Conservation (phyloP, 2,113 vertebrate species). For the Felis catus region DNA sequence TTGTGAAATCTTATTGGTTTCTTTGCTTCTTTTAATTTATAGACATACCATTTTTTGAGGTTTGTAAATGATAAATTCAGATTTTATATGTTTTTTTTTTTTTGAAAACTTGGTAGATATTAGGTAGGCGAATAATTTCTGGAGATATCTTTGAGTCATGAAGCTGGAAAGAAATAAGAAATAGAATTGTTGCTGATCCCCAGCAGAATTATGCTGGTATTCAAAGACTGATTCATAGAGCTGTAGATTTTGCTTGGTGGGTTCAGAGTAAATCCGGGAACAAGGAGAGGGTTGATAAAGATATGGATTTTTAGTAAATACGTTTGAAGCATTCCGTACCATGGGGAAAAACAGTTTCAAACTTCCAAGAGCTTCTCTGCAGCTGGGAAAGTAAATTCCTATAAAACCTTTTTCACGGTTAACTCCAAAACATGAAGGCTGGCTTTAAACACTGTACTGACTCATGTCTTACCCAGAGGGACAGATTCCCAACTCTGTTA, state of each 20-base stretch:
- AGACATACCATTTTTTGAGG: background rate
- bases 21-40: conserved; percentile 9
- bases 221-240: conserved; percentile 52
- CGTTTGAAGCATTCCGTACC: conserved; percentile 57
- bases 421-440: conserved; percentile 46
- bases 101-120: background rate
- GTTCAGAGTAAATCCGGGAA: conserved; percentile 59
- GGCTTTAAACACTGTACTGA: background rate
- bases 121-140: conserved; percentile 18
- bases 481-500: background rate
- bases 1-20: background rate
- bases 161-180: conserved; percentile 47
- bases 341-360: conserved; percentile 45
- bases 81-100: background rate
- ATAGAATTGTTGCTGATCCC: background rate
- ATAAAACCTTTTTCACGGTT: conserved; percentile 49
- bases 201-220: background rate
- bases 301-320: conserved; percentile 55
- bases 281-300: background rate
- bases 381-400: conserved; percentile 68
- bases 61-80: conserved; percentile 18
- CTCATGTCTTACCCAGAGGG: background rate
- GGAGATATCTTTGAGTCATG: background rate
- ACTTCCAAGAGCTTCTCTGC: conserved; percentile 61
- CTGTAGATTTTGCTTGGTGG: background rate